phyloP scores from a whole-genome alignment of 2,888 invertebrate species.

The Heliconius cydno region DNA sequence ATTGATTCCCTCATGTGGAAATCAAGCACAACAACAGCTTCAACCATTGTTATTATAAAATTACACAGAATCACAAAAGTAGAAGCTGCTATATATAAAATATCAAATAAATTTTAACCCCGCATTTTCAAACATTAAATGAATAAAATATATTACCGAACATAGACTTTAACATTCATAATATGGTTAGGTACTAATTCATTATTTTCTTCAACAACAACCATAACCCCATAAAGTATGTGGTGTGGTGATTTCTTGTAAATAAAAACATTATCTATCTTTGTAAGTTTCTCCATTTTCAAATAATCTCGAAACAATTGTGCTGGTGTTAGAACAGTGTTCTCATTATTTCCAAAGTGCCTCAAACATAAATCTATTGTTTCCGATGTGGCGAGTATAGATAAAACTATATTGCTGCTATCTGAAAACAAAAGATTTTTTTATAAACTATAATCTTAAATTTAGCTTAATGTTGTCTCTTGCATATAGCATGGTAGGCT shows the following conservation, averaged over 20 bases:
- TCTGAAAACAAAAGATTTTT: constrained; percentile 35
- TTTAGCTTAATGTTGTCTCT: not conserved
- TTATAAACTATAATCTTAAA: not conserved
- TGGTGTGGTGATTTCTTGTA: constrained; percentile 66
- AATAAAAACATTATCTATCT: constrained; percentile 55
- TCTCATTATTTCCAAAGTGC: constrained; percentile 53
- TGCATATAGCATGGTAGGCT: not conserved
- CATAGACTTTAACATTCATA: constrained; percentile 56
- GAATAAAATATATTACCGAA: constrained; percentile 58
- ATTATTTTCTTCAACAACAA: constrained; percentile 52
- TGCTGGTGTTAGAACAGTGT: constrained; percentile 47
- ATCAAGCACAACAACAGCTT: not conserved
- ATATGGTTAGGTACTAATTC: constrained; percentile 37
- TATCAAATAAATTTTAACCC: too few relatives aligned
- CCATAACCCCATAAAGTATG: constrained; percentile 64
- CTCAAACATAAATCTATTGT: constrained; percentile 60
- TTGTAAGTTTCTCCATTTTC: constrained; percentile 58
- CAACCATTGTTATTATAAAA: too few relatives aligned
- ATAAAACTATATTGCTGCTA: constrained; percentile 31
- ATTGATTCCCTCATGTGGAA: not conserved
- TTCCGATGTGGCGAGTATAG: constrained; percentile 60
- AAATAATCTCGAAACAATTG: constrained; percentile 61
- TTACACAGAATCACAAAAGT: too few relatives aligned
- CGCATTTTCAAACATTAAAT: too few relatives aligned
- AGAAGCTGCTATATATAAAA: too few relatives aligned